Evolutionary conservation across 2,113 vertebrate genomes (phyloP).

Genomic region (Oceanodroma tethys): DNA sequence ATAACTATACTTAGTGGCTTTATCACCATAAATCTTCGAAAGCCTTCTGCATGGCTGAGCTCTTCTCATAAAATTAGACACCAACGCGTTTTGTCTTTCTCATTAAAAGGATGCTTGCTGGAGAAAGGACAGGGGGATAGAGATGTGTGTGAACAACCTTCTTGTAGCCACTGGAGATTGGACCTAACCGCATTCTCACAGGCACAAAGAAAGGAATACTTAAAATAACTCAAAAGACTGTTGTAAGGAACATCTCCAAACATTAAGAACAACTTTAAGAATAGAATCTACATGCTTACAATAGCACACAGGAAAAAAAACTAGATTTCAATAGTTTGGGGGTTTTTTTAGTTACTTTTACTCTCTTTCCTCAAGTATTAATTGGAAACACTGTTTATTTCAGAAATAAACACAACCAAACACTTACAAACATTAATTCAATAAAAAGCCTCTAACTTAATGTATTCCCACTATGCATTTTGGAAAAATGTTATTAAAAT

Average conservation of each 20-base stretch:
- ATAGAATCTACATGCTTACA: background rate
- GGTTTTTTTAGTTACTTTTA: background rate
- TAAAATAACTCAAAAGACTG: background rate
- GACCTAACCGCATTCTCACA: background rate
- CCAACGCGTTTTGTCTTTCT: background rate
- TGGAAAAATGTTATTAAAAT: background rate
- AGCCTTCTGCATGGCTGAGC: constrained; percentile 14
- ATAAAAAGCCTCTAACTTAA: background rate
- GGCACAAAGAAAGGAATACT: background rate
- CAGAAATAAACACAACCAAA: background rate
- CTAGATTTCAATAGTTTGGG: background rate
- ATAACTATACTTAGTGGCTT: background rate
- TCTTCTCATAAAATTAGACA: constrained; percentile 21
- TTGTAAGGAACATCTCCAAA: background rate
- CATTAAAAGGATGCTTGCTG: background rate
- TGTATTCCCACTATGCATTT: rapidly evolving
- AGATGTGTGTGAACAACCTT: background rate
- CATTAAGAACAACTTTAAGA: background rate
- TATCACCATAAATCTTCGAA: constrained; percentile 9
- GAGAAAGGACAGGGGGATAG: background rate
- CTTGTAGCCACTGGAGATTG: background rate
- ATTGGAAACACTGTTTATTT: background rate
- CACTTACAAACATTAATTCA: background rate
- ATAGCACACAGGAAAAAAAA: background rate
- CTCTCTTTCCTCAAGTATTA: background rate